Conservation (phyloP, 53 echinoderm and acorn worm species). For the Astropecten irregularis region DNA sequence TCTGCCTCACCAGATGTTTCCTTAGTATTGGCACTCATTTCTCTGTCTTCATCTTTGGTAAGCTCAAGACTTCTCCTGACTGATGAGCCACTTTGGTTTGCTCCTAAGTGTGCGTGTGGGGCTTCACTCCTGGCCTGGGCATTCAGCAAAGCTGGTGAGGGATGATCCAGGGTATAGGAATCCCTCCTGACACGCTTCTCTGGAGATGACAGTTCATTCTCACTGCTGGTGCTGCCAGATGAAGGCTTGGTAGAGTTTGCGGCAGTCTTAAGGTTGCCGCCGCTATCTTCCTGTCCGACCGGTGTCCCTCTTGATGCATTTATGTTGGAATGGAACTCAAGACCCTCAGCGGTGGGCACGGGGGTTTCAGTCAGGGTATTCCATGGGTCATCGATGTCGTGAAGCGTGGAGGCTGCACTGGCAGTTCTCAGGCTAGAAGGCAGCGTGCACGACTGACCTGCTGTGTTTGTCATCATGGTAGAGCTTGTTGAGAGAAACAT, state of each 20-base stretch:
- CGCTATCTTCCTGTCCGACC: slow-evolving; percentile 69
- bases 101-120: slow-evolving; percentile 55
- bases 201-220: slow-evolving; percentile 49
- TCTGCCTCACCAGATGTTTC: no score
- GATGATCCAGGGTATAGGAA: slow-evolving; percentile 91
- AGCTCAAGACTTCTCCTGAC: slow-evolving; percentile 47
- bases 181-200: slow-evolving; percentile 70
- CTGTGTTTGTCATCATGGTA: slow-evolving; percentile 46
- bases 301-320: slow-evolving; percentile 58
- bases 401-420: slow-evolving; percentile 87
- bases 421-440: slow-evolving; percentile 75
- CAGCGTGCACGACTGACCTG: slow-evolving; percentile 85
- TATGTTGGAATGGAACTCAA: not conserved
- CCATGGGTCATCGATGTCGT: slow-evolving; percentile 77
- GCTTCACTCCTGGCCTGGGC: slow-evolving; percentile 89
- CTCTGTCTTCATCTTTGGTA: not conserved
- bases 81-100: not conserved
- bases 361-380: slow-evolving; percentile 33
- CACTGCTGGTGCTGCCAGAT: not conserved
- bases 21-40: not conserved
- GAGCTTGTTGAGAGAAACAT: slow-evolving; percentile 39
- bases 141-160: slow-evolving; percentile 90
- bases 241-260: not conserved
- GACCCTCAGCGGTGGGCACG: not conserved
- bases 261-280: slow-evolving; percentile 15